Evolutionary conservation across 2,797 vertebrate genomes (phyloP).

Genomic region (Rachycentron canadum): DNA sequence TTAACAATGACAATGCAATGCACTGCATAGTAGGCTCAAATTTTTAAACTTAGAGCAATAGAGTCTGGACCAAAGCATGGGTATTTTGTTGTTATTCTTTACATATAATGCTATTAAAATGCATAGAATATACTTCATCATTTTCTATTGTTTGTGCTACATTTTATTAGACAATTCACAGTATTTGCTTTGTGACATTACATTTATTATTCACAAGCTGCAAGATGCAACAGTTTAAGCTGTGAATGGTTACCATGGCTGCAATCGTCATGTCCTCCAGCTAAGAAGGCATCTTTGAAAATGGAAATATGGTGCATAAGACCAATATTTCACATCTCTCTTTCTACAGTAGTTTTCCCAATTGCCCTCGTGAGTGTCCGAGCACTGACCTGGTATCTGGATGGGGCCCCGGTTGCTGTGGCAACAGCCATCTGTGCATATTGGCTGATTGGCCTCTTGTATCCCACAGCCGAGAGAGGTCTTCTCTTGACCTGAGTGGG

Average conservation of each 20-base stretch:
- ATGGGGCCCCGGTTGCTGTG: constrained; percentile 90
- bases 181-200: constrained; percentile 2
- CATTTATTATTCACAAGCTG: constrained; percentile 8
- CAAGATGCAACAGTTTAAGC: constrained; percentile 23
- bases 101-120: background rate
- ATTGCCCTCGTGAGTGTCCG: constrained; percentile 19
- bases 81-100: background rate
- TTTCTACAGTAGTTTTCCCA: constrained; percentile 16
- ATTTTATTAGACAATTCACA: background rate
- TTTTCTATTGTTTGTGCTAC: too few species aligned
- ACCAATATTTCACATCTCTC: constrained; percentile 18
- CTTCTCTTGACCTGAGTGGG: constrained; percentile 90
- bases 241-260: constrained; percentile 47
- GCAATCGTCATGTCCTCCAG: constrained; percentile 27
- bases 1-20: background rate
- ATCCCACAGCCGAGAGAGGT: constrained; percentile 93
- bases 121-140: too few species aligned
- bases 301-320: background rate
- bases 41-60: background rate
- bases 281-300: constrained; percentile 12
- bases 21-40: background rate
- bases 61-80: background rate
- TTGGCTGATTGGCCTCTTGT: constrained; percentile 98
- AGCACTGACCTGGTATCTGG: constrained; percentile 91
- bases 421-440: constrained; percentile 94